Percentiles rank a stretch among this genome's conserved stretches.
These are phyloP conservation scores for Pardosa pseudoannulata DNA, from an alignment of 2,888 invertebrate genomes.

Conservation along the genomic window DNA sequence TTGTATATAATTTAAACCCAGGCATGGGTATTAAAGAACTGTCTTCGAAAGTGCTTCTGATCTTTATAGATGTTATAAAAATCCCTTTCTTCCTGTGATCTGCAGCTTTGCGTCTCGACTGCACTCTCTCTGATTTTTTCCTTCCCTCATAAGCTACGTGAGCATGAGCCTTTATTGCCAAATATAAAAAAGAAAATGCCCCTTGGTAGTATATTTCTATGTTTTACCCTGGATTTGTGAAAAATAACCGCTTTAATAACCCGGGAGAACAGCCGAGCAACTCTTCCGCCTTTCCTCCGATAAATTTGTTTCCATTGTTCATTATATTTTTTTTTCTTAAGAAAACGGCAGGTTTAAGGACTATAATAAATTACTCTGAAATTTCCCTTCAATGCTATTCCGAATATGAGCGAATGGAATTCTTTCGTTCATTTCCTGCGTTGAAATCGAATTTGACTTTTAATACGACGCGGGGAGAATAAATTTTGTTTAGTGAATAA, in stretches of 20 bases:
- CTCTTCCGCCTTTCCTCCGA: neutral
- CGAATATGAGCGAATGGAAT: neutral
- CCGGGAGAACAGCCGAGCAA: neutral
- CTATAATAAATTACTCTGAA: too few species aligned
- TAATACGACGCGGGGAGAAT: too few species aligned
- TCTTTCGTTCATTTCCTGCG: neutral
- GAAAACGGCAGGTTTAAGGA: neutral
- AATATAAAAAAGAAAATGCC: constrained; percentile 2
- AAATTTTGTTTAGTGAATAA: too few species aligned
- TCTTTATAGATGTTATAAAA: constrained; percentile 17
- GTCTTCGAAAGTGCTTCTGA: neutral
- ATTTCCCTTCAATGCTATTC: neutral
- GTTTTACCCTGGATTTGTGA: neutral
- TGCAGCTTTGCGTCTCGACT: neutral
- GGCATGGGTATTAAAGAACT: neutral
- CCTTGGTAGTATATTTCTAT: neutral
- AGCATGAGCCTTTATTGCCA: constrained; percentile 3
- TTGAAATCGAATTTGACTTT: neutral
- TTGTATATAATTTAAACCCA: neutral
- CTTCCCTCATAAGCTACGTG: neutral
- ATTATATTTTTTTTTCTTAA: constrained; percentile 3
- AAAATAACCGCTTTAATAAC: constrained; percentile 2
- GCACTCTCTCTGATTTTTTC: neutral
- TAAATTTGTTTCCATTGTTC: constrained; percentile 4
- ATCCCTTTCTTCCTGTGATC: neutral